phyloP scores from a whole-genome alignment of 2,888 invertebrate genomes.

The Carcina quercana region DNA sequence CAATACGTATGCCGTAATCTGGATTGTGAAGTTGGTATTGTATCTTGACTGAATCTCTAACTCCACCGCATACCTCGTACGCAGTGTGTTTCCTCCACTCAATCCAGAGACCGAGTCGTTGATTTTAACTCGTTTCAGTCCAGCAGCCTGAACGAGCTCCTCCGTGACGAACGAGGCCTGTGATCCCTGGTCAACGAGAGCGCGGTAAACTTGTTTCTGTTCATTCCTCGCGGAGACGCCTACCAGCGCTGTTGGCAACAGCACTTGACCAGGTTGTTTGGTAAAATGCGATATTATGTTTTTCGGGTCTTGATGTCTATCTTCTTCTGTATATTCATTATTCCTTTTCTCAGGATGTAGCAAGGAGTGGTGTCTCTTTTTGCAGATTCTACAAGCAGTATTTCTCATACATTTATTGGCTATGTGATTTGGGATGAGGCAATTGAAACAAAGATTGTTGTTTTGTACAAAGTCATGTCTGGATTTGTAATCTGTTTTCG shows the following conservation, averaged over 20 bases:
- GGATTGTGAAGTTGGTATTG: not conserved
- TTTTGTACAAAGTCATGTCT: slow-evolving; percentile 1
- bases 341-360: slow-evolving; percentile 2
- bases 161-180: slow-evolving; percentile 6
- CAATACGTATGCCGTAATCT: slow-evolving; percentile 3
- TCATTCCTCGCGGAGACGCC: too few species aligned
- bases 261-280: slow-evolving; percentile 2
- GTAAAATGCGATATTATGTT: not conserved
- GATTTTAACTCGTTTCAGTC: not conserved
- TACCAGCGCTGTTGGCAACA: slow-evolving; percentile 5
- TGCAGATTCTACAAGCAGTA: not conserved
- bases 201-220: not conserved
- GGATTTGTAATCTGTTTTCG: not conserved
- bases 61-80: not conserved
- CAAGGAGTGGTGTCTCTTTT: slow-evolving; percentile 2
- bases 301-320: not conserved
- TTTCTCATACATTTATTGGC: not conserved
- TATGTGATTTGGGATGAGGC: not conserved
- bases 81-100: not conserved
- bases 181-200: slow-evolving; percentile 10
- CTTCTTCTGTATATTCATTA: too few species aligned
- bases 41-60: slow-evolving; percentile 3
- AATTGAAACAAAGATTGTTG: slow-evolving; percentile 3
- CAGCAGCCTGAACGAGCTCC: slow-evolving; percentile 1
- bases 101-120: not conserved